Base-by-base conservation (phyloP, 2,797 vertebrate genomes). In the Scomberomorus guttatus region DNA sequence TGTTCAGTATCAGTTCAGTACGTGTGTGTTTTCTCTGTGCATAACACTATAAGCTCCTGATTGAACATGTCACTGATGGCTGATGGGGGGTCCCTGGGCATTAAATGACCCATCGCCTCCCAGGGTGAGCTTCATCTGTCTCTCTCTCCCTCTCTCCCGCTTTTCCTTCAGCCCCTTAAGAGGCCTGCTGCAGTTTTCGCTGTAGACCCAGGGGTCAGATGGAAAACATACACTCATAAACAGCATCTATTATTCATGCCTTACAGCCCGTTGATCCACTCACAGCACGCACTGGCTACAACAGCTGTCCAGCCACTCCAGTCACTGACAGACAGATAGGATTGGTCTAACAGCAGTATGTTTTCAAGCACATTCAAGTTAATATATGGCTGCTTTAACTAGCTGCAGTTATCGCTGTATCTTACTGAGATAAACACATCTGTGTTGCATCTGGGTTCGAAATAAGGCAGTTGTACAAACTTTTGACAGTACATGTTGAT, bases 221-320 rank as follows among this genome's bases (percentile, higher is more conserved):
- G 94, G 96, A 95, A 96, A 95, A 95, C 94, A 93, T 94, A 95
- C 94, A 95, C 95, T 95, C 95, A 96, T 95, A 96, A 96, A 96
- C 95, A 96, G 93, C 94, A 96, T 96, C 90, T 95, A 96, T 96
- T 95, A 96, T 96, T 96, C 92, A 96, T 94, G 90, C 78, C 75
- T 81, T 85, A 86, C 90, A 93, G 92, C 92, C 92, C 88, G 74
- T 87, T 58, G 91, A 95, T 93, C 93, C 90, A 91, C 93, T 94
- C 90, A 87, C 84, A 90, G 81, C 79, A 74, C 57, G 52, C 84
- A 77, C 61, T 3, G 83, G 87, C 90, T 84, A 82, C 82, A 83
- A 67, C 90, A 90, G 92, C 92, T 92, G 93, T 92, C 93, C 90
- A 75, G 85, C 87, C 84, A 34, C 25, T 81, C 83, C 72, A 73